Conservation (phyloP, 2,888 invertebrate species). For the Luperina nickerlii region DNA sequence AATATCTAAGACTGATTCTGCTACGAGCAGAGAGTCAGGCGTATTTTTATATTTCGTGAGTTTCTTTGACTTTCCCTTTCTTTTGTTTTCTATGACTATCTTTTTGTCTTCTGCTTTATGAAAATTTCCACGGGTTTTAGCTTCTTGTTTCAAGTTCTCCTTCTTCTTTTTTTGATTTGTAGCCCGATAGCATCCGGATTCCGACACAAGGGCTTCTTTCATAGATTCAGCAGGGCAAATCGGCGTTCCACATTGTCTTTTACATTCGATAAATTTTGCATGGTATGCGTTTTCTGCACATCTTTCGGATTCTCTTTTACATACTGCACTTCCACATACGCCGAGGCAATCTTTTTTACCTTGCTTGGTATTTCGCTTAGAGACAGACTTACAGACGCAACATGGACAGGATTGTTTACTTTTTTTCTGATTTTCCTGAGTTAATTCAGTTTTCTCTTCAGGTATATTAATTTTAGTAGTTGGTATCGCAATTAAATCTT, state of each 20-base stretch:
- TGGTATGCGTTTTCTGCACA: background rate
- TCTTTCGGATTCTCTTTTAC: conserved; percentile 22
- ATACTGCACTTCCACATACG: conserved; percentile 11
- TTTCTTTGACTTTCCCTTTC: conserved; percentile 55
- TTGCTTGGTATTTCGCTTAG: background rate
- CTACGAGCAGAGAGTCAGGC: conserved; percentile 54
- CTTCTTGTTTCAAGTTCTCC: conserved; percentile 17
- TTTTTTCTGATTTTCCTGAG: background rate
- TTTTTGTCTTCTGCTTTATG: conserved; percentile 53
- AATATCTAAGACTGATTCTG: conserved; percentile 64
- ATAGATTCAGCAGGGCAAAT: conserved; percentile 9
- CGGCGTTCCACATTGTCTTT: conserved; percentile 12
- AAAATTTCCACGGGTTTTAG: conserved; percentile 35
- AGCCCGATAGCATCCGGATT: background rate
- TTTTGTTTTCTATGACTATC: conserved; percentile 27
- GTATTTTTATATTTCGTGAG: conserved; percentile 53
- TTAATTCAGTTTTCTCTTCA: background rate
- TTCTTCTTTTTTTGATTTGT: conserved; percentile 32
- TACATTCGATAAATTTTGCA: background rate
- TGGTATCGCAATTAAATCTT: conserved; percentile 4
- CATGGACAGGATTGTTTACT: background rate
- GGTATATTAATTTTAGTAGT: conserved; percentile 2
- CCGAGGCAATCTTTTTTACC: background rate
- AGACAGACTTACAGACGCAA: conserved; percentile 12
- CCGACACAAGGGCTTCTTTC: conserved; percentile 5